Evolutionary conservation across 2,888 invertebrate species (phyloP).

Genomic region (Patella caerulea): DNA sequence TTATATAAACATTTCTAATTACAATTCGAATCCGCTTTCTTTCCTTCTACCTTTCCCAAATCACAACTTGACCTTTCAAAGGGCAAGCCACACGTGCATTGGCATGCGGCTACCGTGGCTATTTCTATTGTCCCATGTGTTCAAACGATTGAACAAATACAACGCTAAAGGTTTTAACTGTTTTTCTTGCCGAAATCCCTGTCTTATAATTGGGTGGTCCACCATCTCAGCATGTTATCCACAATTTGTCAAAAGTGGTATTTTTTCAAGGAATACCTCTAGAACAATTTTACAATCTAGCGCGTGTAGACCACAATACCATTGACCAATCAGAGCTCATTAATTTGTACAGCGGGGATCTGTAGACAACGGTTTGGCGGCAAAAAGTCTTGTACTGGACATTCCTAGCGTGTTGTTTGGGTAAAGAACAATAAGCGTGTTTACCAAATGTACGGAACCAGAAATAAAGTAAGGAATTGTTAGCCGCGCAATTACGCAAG

Average conservation of each 20-base stretch:
- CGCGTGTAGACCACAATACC: not conserved
- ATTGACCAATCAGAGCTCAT: not conserved
- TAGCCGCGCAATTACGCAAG: not conserved
- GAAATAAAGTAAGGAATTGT: not conserved
- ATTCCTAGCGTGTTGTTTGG: not conserved
- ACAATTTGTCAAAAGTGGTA: slow-evolving; percentile 11
- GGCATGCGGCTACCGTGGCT: not conserved
- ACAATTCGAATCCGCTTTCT: not conserved
- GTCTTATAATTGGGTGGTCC: slow-evolving; percentile 4
- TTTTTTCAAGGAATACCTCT: slow-evolving; percentile 4
- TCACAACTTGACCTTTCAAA: not conserved
- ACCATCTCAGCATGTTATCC: not conserved
- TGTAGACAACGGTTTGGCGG: not conserved
- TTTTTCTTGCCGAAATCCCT: not conserved
- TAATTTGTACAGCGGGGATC: not conserved
- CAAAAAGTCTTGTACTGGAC: slow-evolving; percentile 3
- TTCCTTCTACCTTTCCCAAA: not conserved
- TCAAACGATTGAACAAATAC: not conserved
- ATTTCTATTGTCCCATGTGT: slow-evolving; percentile 9
- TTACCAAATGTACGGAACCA: slow-evolving; percentile 4
- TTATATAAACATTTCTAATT: no score
- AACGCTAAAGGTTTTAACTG: not conserved
- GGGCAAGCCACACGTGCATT: not conserved
- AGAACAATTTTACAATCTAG: not conserved
- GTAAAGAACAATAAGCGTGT: not conserved